Base-by-base conservation (phyloP, 2,888 invertebrate genomes). In the Spialia ferax region DNA sequence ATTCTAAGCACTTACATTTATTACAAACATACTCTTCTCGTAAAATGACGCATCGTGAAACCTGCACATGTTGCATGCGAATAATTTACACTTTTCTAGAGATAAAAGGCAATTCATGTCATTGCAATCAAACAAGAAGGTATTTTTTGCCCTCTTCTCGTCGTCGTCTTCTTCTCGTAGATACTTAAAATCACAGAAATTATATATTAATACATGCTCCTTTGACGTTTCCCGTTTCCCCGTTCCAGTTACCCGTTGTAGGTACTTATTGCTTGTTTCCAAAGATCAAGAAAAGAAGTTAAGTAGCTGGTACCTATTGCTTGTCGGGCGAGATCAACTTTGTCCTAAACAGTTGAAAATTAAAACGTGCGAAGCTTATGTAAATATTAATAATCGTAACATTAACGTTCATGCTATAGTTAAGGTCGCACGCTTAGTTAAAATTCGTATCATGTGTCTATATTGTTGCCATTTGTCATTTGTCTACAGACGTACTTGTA, bases 1-100 rank as follows among this genome's bases (percentile, higher is more conserved):
- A 65, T 50, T 32, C 61, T 61, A 20, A 45, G 15, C 59, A 64
- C 48, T 56, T 64, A 48, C 35, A 22, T 56, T 20, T 23, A n/a
- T 18, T 26, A 26, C 54, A 26, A 54, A 45, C 45, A 45, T 18
- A 45, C 45, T 48, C 22, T 15, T 13, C 50, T 22, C 22, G 15
- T 50, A 22, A 50, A 50, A 22, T 50, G 63, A 56, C 22, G 56
- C 63, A 22, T 32, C 45, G 15, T 56, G 15, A 42, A n/a, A n/a
- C 42, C 15, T 42, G 45, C 45, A 45, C 57, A n/a, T 22, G 38
- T 15, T 22, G 45, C 45, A 15, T 18, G 15, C 18, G 18, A 45
- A 45, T 18, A 45, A 45, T 38, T 38, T 38, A 38, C n/a, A 38
- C n/a, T 38, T 38, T 38, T n/a, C n/a, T n/a, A 13, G 35, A 35